Conservation (phyloP, 1,140 invertebrate species). For the Acyrthosiphon pisum region DNA sequence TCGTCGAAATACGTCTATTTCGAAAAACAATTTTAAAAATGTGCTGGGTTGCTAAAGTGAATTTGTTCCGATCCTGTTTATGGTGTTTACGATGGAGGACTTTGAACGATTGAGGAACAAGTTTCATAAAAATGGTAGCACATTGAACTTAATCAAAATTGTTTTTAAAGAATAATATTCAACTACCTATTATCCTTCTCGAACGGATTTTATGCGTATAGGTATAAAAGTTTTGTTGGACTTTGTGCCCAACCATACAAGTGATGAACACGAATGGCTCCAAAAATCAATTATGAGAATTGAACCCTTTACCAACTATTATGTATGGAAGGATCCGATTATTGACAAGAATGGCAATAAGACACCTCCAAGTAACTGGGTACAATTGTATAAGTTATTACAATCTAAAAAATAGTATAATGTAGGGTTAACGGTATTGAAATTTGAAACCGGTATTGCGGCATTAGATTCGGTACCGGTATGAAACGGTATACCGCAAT, state of each 20-base stretch:
- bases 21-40: too few relatives aligned
- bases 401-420: too few relatives aligned
- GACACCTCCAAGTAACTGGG: slow-evolving; percentile 81
- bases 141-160: background rate
- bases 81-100: slow-evolving; percentile 76
- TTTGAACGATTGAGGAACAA: slow-evolving; percentile 71
- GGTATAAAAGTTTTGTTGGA: slow-evolving; percentile 67
- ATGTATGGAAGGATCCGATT: slow-evolving; percentile 75
- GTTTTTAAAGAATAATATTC: background rate
- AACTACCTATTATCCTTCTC: background rate
- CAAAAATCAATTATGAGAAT: slow-evolving; percentile 63
- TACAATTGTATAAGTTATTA: slow-evolving; percentile 61
- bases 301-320: slow-evolving; percentile 75
- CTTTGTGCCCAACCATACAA: too few relatives aligned
- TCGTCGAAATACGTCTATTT: too few relatives aligned
- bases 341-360: slow-evolving; percentile 63
- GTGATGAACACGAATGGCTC: too few relatives aligned
- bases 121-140: slow-evolving; percentile 66
- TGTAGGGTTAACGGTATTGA: too few relatives aligned
- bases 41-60: too few relatives aligned
- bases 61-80: slow-evolving; percentile 74
- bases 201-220: slow-evolving; percentile 60
- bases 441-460: too few relatives aligned
- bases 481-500: too few relatives aligned
- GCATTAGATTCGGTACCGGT: too few relatives aligned